A percentile compares a stretch with the other conserved stretches of the same genome.
Conservation (phyloP, 53 echinoderm and acorn worm genomes). For the Echinarachnius parma region DNA sequence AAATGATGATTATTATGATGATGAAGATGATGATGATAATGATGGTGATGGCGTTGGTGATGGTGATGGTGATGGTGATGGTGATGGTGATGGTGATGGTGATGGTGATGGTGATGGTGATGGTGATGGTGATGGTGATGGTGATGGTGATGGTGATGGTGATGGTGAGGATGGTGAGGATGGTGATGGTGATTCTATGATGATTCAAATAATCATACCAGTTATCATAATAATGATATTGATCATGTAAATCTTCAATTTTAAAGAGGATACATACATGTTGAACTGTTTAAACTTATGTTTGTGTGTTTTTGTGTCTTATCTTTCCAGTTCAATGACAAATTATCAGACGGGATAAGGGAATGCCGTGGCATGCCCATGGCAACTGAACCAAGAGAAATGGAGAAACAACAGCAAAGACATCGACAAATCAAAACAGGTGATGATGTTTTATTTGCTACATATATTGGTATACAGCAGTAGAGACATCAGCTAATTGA, state of each 20-base stretch:
- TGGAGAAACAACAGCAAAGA: conserved; percentile 63
- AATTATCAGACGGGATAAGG: conserved; percentile 54
- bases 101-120: conserved; percentile 11
- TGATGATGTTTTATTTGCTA: too few species aligned
- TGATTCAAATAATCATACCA: too few species aligned
- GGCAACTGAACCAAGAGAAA: conserved; percentile 54
- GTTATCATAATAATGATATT: too few species aligned
- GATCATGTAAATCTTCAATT: too few species aligned
- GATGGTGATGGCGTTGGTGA: conserved; percentile 21
- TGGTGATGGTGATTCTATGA: conserved; percentile 21
- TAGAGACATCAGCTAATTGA: too few species aligned
- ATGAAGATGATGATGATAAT: conserved; percentile 16
- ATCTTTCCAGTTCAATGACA: conserved; percentile 58
- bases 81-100: not conserved
- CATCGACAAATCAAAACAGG: conserved; percentile 78
- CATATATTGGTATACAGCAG: too few species aligned
- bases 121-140: conserved; percentile 22
- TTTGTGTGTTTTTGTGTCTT: too few species aligned
- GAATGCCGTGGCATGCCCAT: conserved; percentile 66
- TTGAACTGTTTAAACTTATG: too few species aligned
- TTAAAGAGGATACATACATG: too few species aligned
- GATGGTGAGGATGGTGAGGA: conserved; percentile 15
- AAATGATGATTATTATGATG: conserved; percentile 18
- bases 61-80: conserved; percentile 12
- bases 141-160: conserved; percentile 21